Conservation (phyloP, 1,140 invertebrate species). For the Drosophila triauraria region DNA sequence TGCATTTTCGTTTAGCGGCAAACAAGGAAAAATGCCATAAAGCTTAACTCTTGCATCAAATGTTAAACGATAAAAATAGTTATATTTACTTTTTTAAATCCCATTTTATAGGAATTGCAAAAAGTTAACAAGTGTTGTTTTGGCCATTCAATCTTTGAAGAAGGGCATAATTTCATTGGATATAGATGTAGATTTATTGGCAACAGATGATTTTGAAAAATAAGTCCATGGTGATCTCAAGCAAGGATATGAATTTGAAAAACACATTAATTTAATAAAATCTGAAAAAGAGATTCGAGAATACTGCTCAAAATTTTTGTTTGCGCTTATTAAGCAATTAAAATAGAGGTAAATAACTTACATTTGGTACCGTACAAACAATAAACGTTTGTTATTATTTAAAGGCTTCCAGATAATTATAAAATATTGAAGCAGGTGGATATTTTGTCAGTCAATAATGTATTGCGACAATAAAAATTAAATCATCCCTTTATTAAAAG, state of each 20-base stretch:
- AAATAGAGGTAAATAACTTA: conserved; percentile 20
- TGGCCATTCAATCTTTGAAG: too few relatives aligned
- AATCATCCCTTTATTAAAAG: neutral
- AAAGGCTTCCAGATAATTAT: too few relatives aligned
- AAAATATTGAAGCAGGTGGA: conserved; percentile 8
- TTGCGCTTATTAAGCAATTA: conserved; percentile 18
- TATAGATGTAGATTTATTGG: conserved; percentile 7
- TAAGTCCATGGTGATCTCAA: conserved; percentile 1
- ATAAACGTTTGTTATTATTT: neutral
- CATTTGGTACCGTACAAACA: neutral
- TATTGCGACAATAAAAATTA: conserved; percentile 3
- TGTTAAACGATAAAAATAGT: too few relatives aligned
- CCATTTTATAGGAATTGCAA: too few relatives aligned
- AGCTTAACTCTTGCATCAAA: too few relatives aligned
- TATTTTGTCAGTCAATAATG: conserved; percentile 1
- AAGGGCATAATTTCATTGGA: conserved; percentile 16
- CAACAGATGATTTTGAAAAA: conserved; percentile 6
- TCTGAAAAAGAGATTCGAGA: conserved; percentile 11
- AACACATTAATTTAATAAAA: conserved; percentile 2
- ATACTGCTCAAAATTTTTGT: conserved; percentile 9
- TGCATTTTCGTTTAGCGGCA: too few relatives aligned
- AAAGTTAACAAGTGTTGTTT: too few relatives aligned
- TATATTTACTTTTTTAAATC: too few relatives aligned
- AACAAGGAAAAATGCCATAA: too few relatives aligned
- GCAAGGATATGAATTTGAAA: conserved; percentile 22